Evolutionary conservation across 2,113 vertebrate species (phyloP), one percentile per base, ranked within the genome.

Genomic region (Seriola rivoliana): DNA sequence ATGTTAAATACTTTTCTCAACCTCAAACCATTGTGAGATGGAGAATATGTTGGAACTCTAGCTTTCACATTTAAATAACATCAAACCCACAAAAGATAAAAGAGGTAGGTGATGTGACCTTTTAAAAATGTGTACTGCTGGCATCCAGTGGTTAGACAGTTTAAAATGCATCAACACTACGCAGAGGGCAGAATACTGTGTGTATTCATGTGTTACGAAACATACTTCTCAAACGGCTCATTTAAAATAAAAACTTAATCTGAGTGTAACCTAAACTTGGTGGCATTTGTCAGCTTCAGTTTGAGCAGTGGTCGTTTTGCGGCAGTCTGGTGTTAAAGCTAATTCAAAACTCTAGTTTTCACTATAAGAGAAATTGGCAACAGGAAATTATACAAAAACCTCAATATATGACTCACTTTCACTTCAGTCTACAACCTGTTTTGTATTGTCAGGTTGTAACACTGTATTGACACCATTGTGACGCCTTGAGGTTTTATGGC

Each of bases 21-120:
- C 67, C 60, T 78, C 23, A 68, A 64, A 82, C 29, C 5, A 9
- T 0, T 38, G 38, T 9, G 34, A 78, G 83, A 76, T 78, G 67
- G 71, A 55, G 52, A 69, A 80, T 36, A n/a, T 60, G 66, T 62
- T 36, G 25, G 68, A 75, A 71, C 81, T 73, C 77, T n/a, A 77
- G 74, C 60, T 75, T 65, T 67, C 44, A 10, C 57, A 36, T 73
- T 71, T 40, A 4, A 59, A 63, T 52, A 75, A 70, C 74, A 76
- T 75, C 76, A 82, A 72, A 67, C 70, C 72, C 78, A 86, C 54
- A 52, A 40, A 74, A 82, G 76, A 78, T 74, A 73, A 77, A 75
- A 88, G 93, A 94, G 92, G 93, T 93, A 94, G 92, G 88, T 88
- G 84, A 90, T 66, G 78, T 81, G 74, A 90, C 82, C 82, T 82